phyloP scores from a whole-genome alignment of 2,113 vertebrate genomes.

The Numida meleagris region DNA sequence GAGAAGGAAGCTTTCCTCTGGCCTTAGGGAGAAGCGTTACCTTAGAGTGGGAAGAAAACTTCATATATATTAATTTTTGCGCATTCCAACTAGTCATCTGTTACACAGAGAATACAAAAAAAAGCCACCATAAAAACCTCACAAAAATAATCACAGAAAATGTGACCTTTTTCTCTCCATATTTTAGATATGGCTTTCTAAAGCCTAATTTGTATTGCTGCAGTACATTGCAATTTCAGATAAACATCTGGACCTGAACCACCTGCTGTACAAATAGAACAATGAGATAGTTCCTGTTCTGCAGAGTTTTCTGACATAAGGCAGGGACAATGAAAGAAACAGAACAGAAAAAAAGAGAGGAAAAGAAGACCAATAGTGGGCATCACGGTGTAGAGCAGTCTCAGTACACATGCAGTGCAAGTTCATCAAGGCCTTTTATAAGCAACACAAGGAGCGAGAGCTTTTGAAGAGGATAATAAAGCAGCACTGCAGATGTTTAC shows the following conservation, averaged over 20 bases:
- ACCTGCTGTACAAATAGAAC: constrained; percentile 29
- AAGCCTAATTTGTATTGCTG: neutral
- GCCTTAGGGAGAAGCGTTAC: neutral
- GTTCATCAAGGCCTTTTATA: constrained; percentile 42
- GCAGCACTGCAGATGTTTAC: constrained; percentile 64
- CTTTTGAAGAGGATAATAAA: constrained; percentile 53
- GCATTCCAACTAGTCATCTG: neutral
- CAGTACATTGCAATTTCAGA: neutral
- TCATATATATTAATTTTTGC: neutral
- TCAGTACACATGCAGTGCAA: neutral
- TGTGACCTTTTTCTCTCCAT: neutral
- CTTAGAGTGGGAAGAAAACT: neutral
- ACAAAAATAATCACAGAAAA: neutral
- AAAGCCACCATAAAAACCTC: neutral
- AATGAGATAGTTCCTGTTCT: neutral
- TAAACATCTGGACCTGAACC: constrained; percentile 27
- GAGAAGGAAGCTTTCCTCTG: neutral
- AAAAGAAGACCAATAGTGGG: neutral
- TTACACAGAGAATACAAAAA: neutral
- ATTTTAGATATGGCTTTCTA: neutral
- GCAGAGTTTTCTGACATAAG: neutral
- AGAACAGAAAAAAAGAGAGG: neutral
- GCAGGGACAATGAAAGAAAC: neutral
- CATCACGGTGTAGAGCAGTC: neutral
- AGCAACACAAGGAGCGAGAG: constrained; percentile 34